Base-by-base conservation (phyloP, 2,888 invertebrate species). In the Pteria penguin region DNA sequence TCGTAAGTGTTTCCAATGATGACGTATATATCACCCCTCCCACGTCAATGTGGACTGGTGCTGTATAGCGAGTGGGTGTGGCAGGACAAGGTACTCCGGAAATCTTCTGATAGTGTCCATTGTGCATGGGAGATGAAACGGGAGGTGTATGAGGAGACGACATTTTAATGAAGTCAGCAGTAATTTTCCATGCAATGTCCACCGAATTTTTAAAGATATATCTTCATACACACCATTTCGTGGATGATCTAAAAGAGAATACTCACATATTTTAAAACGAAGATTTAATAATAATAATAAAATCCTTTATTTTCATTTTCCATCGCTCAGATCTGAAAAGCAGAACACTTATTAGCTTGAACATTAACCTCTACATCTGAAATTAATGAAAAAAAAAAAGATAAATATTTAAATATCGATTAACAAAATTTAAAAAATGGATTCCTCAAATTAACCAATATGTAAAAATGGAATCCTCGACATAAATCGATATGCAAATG, bases 21-120 rank as follows among this genome's bases (percentile, higher is more conserved):
- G 98, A 98, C 0, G 98, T 98, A 93, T 98, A 98, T 88, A 98
- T 98, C 72, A 97, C 97, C 45, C 98, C 98, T 4, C 98, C 98
- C 69, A 98, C 98, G 92, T 98, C 98, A 85, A 98, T 98, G 93
- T 98, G 98, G 0, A 98, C 98, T 0, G 98, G 98, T 1, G 98
- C 98, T 72, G 97, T 97, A 92, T 96, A 97, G 77, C 96, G 95
- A 45, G 97, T 96, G 61, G 97, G 97, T 18, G 96, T 96, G 0
- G 98, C 98, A 22, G 98, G 97, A 85, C 97, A 96, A 0, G 98
- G 98, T 79, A 98, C 97, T 36, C 97, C 97, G 11, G 96, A 95
- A 88, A 97, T 96, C 89, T 96, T 95, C 71, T 84, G 75, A 76
- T 81, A 84, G 92, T 95, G 95, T 89, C 95, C 95, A 93, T 86